Evolutionary conservation across 2,113 vertebrate genomes (phyloP).

Genomic region (Tragelaphus strepsiceros): DNA sequence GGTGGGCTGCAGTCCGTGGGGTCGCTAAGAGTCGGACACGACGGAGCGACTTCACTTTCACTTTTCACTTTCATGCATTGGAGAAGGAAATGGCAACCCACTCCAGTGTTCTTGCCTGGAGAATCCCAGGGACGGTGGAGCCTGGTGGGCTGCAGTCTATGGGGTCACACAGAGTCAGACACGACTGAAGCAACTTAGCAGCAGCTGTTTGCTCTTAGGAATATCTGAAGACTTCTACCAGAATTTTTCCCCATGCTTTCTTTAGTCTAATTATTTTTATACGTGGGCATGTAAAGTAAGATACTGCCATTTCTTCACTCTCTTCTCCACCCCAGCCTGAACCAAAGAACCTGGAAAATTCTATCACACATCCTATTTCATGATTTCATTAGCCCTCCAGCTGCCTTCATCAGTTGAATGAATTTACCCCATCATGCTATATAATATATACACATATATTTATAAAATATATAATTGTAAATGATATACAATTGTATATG

Average conservation of each 20-base stretch:
- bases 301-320: not conserved
- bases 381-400: not conserved
- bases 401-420: not conserved
- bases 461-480: not conserved
- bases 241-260: not conserved
- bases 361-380: not conserved
- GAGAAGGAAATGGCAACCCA: too few species aligned
- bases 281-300: not conserved
- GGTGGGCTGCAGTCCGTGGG: too few species aligned
- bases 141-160: too few species aligned
- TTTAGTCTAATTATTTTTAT: not conserved
- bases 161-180: too few species aligned
- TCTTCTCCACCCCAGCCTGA: not conserved
- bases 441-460: not conserved
- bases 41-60: too few species aligned
- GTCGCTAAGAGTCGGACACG: too few species aligned
- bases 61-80: too few species aligned
- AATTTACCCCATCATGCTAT: not conserved
- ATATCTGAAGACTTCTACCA: not conserved
- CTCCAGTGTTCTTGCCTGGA: too few species aligned
- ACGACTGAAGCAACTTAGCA: too few species aligned
- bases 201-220: not conserved
- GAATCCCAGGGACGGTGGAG: too few species aligned
- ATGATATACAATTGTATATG: too few species aligned
- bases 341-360: not conserved